phyloP scores from a whole-genome alignment of 2,113 vertebrate genomes.

The Rynchops niger region DNA sequence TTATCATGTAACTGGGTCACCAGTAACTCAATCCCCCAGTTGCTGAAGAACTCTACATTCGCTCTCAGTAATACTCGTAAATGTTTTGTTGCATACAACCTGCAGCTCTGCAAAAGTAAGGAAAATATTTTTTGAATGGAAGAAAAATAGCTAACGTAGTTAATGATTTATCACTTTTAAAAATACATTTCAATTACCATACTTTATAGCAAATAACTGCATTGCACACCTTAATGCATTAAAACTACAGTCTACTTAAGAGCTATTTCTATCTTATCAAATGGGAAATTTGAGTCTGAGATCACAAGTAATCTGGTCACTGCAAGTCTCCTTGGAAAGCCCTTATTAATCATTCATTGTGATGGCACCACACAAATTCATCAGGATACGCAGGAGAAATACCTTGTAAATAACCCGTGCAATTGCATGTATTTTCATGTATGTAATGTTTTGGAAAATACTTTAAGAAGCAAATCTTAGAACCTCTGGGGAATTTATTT shows the following conservation, averaged over 20 bases:
- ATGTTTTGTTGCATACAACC: constrained; percentile 95
- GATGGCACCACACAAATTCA: background rate
- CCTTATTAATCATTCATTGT: background rate
- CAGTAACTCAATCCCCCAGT: constrained; percentile 97
- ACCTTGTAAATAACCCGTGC: background rate
- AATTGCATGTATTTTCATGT: background rate
- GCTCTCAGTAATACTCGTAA: constrained; percentile 92
- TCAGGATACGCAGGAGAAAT: background rate
- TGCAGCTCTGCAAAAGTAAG: constrained; percentile 80
- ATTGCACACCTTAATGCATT: background rate
- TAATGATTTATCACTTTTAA: background rate
- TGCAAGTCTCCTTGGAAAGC: background rate
- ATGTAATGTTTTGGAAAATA: background rate
- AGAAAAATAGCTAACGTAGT: background rate
- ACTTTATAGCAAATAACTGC: background rate
- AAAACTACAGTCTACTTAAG: background rate
- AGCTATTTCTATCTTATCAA: background rate
- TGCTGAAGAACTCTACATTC: constrained; percentile 97
- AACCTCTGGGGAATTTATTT: background rate
- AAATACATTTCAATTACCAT: background rate
- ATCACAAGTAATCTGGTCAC: background rate
- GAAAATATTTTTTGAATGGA: background rate
- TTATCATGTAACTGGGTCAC: constrained; percentile 98
- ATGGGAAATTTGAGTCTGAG: background rate
- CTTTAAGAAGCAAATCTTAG: background rate